Conservation (phyloP, 2,888 invertebrate genomes). For the Apamea anceps region DNA sequence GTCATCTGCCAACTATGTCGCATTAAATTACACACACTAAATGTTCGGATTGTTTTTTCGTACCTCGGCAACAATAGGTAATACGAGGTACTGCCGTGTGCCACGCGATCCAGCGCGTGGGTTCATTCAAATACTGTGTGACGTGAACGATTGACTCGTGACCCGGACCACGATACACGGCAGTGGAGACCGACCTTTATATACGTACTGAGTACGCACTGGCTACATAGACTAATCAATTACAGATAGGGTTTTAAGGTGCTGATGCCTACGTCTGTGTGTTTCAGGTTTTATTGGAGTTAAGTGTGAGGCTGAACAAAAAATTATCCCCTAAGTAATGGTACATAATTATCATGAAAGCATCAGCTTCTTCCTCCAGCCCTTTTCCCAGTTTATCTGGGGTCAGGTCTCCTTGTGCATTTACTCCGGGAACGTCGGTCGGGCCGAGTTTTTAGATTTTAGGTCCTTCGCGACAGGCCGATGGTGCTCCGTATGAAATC, state of each 20-base stretch:
- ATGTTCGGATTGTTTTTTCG: constrained; percentile 62
- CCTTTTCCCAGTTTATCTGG: not conserved
- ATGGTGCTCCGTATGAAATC: not conserved
- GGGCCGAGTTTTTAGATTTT: not conserved
- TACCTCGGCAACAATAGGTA: constrained; percentile 72
- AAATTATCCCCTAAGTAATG: not conserved
- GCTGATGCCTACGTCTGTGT: not conserved
- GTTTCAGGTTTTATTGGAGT: not conserved
- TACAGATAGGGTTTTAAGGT: constrained; percentile 29
- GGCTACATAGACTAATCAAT: constrained; percentile 41
- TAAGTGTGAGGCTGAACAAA: not conserved
- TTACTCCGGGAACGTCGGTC: not conserved
- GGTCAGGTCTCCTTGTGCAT: not conserved
- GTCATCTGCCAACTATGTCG: constrained; percentile 36
- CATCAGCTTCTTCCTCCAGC: not conserved
- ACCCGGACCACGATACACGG: constrained; percentile 67
- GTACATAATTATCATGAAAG: not conserved
- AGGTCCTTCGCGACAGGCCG: not conserved
- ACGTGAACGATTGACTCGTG: constrained; percentile 84
- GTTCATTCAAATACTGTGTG: constrained; percentile 87
- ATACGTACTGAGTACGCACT: constrained; percentile 46
- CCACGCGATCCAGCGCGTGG: constrained; percentile 82
- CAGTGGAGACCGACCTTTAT: constrained; percentile 61
- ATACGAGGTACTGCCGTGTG: constrained; percentile 80
- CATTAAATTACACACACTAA: constrained; percentile 60